Evolutionary conservation across 1,140 invertebrate species (phyloP).

Genomic region (Diorhabda sublineata): DNA sequence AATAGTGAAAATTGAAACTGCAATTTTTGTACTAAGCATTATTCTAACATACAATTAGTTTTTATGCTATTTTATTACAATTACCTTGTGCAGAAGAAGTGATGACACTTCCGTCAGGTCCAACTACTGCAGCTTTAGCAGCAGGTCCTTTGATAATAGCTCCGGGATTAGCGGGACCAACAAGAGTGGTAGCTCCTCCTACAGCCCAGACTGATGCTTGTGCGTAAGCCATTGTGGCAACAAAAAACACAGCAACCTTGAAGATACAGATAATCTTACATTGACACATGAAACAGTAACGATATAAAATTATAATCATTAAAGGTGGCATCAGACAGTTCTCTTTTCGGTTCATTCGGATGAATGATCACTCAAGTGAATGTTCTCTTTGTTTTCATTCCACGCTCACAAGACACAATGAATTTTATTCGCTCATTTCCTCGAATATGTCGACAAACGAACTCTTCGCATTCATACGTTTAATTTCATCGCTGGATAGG

Average conservation of each 20-base stretch:
- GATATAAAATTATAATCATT: too few relatives aligned
- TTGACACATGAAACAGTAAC: too few relatives aligned
- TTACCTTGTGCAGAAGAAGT: constrained; percentile 28
- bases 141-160: constrained; percentile 35
- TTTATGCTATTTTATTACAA: not conserved
- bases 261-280: not conserved
- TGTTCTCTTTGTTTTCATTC: too few relatives aligned
- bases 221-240: constrained; percentile 32
- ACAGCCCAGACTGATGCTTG: constrained; percentile 34
- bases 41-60: not conserved
- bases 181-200: constrained; percentile 32
- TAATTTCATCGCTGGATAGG: too few relatives aligned
- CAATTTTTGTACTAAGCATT: not conserved
- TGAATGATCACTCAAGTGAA: too few relatives aligned
- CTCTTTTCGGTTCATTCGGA: not conserved
- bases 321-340: too few relatives aligned
- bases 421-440: too few relatives aligned
- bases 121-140: constrained; percentile 25
- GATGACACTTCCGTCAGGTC: constrained; percentile 39
- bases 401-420: too few relatives aligned
- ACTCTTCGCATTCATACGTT: too few relatives aligned
- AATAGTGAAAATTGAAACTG: not conserved
- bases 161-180: constrained; percentile 39
- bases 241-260: constrained; percentile 35
- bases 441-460: too few relatives aligned